A percentile compares a stretch with the other conserved stretches of the same genome.
phyloP scores from a whole-genome alignment of 2,888 invertebrate species.

The Chymomyza procnemis region DNA sequence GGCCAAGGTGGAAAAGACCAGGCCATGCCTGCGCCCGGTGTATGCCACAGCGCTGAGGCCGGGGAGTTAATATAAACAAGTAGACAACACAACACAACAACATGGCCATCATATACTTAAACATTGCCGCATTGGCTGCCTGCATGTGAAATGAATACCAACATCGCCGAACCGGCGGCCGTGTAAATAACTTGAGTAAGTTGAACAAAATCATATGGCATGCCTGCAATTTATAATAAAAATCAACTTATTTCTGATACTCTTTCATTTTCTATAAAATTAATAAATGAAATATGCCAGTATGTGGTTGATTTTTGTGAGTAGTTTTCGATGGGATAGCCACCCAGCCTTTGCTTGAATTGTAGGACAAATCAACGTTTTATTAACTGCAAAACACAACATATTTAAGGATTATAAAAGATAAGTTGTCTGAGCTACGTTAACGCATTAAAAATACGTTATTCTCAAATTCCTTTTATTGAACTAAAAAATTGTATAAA shows the following conservation, averaged over 20 bases:
- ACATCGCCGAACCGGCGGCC: slow-evolving; percentile 28
- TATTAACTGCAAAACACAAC: no score
- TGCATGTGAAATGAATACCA: slow-evolving; percentile 1
- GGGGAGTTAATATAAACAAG: slow-evolving; percentile 53
- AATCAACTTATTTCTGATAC: slow-evolving; percentile 54
- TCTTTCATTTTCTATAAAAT: not conserved
- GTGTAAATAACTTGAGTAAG: slow-evolving; percentile 36
- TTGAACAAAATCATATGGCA: slow-evolving; percentile 35
- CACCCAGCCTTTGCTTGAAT: no score
- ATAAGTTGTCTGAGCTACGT: no score
- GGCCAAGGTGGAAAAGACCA: not conserved
- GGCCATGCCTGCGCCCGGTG: slow-evolving; percentile 2
- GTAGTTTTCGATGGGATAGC: no score
- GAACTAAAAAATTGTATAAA: no score
- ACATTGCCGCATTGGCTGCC: not conserved
- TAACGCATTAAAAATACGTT: no score
- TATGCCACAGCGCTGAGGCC: slow-evolving; percentile 3
- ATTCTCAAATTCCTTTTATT: no score
- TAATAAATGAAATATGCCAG: not conserved
- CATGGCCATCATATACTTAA: slow-evolving; percentile 8
- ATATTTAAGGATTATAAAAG: no score
- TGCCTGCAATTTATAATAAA: slow-evolving; percentile 41
- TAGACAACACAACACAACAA: not conserved
- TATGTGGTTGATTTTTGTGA: no score
- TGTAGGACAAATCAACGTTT: no score